Base-by-base conservation (phyloP, 2,797 vertebrate species). In the Falco berigora region DNA sequence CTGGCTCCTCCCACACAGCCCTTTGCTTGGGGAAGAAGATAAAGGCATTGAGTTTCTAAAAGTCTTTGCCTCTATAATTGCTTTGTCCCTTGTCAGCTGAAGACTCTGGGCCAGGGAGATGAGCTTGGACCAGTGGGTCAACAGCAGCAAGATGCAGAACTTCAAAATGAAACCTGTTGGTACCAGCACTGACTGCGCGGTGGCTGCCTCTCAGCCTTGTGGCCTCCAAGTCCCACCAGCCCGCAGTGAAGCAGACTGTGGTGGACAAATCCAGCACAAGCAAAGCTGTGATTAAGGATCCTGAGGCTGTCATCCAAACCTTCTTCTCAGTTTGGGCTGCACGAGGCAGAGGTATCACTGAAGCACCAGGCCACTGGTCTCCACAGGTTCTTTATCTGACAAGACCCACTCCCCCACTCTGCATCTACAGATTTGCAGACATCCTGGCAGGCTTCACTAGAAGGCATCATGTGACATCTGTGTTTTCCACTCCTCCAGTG, bases 141-240 rank as follows among this genome's bases (percentile, higher is more conserved):
- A 49, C 27, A 78, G 11, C 50, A 71, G 56, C 28, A 69, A 75
- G 40, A 20, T 59, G 40, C 46, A 83, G 23, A 74, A 42, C 46
- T 59, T 75, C 46, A 49, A 16, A 79, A 47, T 27, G 23, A 74
- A 74, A 22, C 11, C 8, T 0, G 0, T 27, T 56, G 42, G 47
- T 32, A 52, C 28, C 40, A 42, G 15, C 46, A 18, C 18, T 19
- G 38, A 21, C 62, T 50, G 25, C 2, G 0, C 0, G 0, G 30
- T n/a, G 44, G 56, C 46, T 63, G 44, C 12, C 22, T 25, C 64
- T 77, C 20, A 21, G n/a, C 42, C 36, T 63, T n/a, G 8, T 30
- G 55, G 53, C 40, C 34, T 47, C 59, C 2, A 9, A 38, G 30
- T 73, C 14, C 15, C 49, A 72, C 30, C 30, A 62, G 69, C 19